These are phyloP conservation scores for Mixornis gularis DNA, from an alignment of 2,113 vertebrate genomes.

Conservation along the genomic window DNA sequence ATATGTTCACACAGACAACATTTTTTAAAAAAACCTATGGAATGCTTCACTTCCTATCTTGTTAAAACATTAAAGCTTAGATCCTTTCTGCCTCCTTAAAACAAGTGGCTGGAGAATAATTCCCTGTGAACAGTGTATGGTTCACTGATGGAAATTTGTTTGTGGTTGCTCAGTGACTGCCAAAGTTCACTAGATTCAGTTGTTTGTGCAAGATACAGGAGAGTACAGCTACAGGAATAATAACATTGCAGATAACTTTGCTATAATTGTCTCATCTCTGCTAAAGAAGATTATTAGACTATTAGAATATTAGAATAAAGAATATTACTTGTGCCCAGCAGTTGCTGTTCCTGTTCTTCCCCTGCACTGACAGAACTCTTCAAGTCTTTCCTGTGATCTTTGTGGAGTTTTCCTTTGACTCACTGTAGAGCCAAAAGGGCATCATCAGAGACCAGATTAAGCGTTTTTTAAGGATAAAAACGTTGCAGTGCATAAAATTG, in stretches of 20 bases:
- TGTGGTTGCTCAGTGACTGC: neutral
- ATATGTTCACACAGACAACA: neutral
- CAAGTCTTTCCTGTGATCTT: neutral
- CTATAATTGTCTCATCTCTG: neutral
- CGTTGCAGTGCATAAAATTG: accelerated
- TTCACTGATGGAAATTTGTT: neutral
- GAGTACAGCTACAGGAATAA: neutral
- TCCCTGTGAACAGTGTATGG: neutral
- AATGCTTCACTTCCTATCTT: neutral
- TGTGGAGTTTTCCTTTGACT: neutral
- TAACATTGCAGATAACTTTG: neutral
- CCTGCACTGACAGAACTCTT: neutral
- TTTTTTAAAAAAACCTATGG: neutral
- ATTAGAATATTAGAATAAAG: no score
- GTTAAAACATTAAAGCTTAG: neutral
- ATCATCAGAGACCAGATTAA: neutral
- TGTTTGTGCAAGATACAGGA: neutral
- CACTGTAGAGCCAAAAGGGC: neutral
- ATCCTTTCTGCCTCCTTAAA: neutral
- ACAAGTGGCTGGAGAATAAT: neutral
- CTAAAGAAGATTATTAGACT: neutral
- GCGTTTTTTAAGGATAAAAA: neutral
- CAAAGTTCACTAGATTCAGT: neutral
- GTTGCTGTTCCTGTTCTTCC: neutral
- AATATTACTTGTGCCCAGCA: neutral